Evolutionary conservation across 2,888 invertebrate genomes (phyloP), one percentile per base, ranked within the genome.

Genomic region (Heliconius cydno): DNA sequence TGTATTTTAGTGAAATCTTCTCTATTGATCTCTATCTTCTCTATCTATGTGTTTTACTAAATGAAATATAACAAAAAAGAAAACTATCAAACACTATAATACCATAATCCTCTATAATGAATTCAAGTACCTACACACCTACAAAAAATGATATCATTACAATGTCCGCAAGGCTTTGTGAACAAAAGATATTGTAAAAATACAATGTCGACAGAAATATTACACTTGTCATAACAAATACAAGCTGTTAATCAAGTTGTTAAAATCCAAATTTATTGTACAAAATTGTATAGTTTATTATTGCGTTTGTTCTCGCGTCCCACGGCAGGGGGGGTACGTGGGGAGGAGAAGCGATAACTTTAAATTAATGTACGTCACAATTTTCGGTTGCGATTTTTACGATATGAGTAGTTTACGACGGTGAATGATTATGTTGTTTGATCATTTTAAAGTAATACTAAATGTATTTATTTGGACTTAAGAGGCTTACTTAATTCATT

Each of bases 281-380:
- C 84, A 85, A 90, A 92, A 92, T 81, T 86, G 85, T 86, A 87
- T 87, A 87, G 86, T 92, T 92, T 91, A 92, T 91, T 90, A 89
- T 89, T 88, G 86, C 85, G 83, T 90, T 88, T 88, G 90, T 92
- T 92, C 89, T 88, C 88, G 87, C 89, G 83, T 87, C 85, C 83
- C 88, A 81, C 90, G 86, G 88, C 90, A 87, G 34, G 34, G 34
- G 34, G 34, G 34, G 6, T 0, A 34, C 7, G 3, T 34, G 34
- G 92, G 91, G 89, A 89, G 85, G 85, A 81, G 81, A 79, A 82
- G 86, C 85, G 87, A 90, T 91, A 90, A 89, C 87, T 87, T 90
- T 87, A 91, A 92, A 94, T 94, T 93, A 93, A 93, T 94, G 93
- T 92, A 92, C 92, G 92, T 92, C 89, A 85, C 89, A 89, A 89